Conservation (phyloP, 2,113 vertebrate genomes). For the Perca schrenkii region DNA sequence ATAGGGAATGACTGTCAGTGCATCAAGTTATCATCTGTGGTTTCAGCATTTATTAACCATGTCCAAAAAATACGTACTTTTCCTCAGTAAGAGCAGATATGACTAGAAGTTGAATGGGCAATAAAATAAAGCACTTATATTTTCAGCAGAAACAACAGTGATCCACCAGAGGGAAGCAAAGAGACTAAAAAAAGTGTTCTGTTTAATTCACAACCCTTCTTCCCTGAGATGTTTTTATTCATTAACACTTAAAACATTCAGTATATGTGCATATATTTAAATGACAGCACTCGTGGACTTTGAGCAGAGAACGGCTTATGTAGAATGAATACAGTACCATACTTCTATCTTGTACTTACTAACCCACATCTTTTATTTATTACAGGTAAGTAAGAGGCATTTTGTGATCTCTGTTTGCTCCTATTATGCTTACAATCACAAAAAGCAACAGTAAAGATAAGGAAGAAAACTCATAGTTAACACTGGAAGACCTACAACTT, state of each 20-base stretch:
- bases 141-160: background rate
- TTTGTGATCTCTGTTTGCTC: background rate
- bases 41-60: slow-evolving; percentile 10
- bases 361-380: background rate
- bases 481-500: background rate
- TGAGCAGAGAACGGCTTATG: slow-evolving; percentile 42
- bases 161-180: slow-evolving; percentile 48
- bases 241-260: slow-evolving; percentile 65
- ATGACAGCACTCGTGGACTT: slow-evolving; percentile 55
- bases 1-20: background rate
- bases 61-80: background rate
- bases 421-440: background rate
- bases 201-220: slow-evolving; percentile 1
- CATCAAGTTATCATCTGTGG: background rate
- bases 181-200: background rate
- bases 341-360: background rate
- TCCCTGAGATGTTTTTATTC: slow-evolving; percentile 59
- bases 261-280: slow-evolving; percentile 7
- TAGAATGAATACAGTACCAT: background rate
- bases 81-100: background rate
- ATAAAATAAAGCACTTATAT: background rate
- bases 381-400: background rate
- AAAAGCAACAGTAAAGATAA: background rate
- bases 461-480: background rate
- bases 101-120: background rate